Evolutionary conservation across 2,113 vertebrate species (phyloP).

Genomic region (Poicephalus gulielmi): DNA sequence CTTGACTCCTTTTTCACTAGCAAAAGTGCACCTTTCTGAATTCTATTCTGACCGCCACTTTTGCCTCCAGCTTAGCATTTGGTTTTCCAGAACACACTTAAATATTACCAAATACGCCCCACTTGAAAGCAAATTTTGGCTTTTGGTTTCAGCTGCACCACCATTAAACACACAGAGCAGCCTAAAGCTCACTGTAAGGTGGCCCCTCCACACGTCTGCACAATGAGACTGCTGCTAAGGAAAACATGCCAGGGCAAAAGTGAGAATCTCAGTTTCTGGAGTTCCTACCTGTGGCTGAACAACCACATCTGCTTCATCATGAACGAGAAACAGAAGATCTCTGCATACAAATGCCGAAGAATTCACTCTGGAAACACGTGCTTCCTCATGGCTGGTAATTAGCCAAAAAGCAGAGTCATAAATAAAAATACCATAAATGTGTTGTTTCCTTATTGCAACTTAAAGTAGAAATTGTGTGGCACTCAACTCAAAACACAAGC

Average conservation of each 20-base stretch:
- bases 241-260: neutral
- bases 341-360: neutral
- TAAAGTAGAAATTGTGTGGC: constrained; percentile 23
- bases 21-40: neutral
- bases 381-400: neutral
- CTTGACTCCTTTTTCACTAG: neutral
- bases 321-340: neutral
- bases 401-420: neutral
- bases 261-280: neutral
- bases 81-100: neutral
- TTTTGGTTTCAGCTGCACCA: neutral
- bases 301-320: neutral
- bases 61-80: neutral
- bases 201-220: neutral
- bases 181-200: neutral
- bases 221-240: neutral
- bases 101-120: neutral
- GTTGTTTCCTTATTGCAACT: neutral
- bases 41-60: neutral
- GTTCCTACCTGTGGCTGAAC: neutral
- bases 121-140: neutral
- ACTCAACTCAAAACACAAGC: constrained; percentile 31
- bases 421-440: constrained; percentile 8
- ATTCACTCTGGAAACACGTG: neutral
- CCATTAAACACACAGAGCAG: neutral